Base-by-base conservation (phyloP, 2,113 vertebrate species). In the Balaenoptera acutorostrata region DNA sequence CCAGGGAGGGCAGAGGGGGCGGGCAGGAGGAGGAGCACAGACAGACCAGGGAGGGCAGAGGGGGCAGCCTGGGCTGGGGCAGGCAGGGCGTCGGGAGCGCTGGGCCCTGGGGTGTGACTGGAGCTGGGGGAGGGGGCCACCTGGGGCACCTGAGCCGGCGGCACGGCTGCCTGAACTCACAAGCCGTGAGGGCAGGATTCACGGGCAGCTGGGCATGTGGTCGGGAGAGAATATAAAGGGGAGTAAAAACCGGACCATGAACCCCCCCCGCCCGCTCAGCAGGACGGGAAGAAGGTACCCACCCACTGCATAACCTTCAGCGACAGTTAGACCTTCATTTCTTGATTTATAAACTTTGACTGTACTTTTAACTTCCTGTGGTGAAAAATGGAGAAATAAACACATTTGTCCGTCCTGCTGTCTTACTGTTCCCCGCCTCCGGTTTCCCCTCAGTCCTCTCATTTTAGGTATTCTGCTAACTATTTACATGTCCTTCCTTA, bases 21-120 rank as follows among this genome's bases (percentile, higher is more conserved):
- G 39, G 39, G 39, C 39, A 14, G 2, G 39, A 20, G 36, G 7
- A 21, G 25, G 39, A 20, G 36, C 31, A 15, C 1, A 66, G 64
- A 17, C 31, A 18, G 64, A n/a, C 31, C 64, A 33, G 4, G 31
- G 31, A 17, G 64, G 14, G 6, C 64, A 6, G 63, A 14, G 14
- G 29, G 27, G 1, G 15, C 55, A 6, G 14, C 52, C n/a, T 8
- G 6, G 13, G 5, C 21, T 23, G 20, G 57, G 21, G n/a, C 3
- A 0, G 77, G n/a, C 55, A 29, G 52, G 4, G 18, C 5, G 5
- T 17, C 25, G 1, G 55, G 55, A 21, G 52, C 1, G 7, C 64
- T 18, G 31, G 64, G 64, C 31, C 31, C 64, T 9, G 31, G 2
- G 31, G 6, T 66, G 64, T 8, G 31, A 15, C 63, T 64, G 29